Conservation (phyloP, 2,888 invertebrate species). For the Odontothrips loti region DNA sequence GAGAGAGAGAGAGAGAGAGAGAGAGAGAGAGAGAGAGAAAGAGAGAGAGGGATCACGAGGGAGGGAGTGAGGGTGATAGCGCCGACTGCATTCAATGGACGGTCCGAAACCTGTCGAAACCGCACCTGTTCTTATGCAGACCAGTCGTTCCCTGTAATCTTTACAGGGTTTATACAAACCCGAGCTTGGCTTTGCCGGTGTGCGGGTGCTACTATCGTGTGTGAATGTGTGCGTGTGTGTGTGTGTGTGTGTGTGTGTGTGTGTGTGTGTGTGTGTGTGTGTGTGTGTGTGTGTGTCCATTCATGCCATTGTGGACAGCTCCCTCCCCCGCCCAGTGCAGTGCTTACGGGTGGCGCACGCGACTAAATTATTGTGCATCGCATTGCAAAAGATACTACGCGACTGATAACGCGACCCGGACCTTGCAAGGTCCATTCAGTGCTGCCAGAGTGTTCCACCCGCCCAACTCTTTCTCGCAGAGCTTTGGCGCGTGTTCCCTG, state of each 20-base stretch:
- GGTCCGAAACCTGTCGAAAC: too few species aligned
- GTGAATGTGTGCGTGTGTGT: background rate
- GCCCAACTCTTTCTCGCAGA: background rate
- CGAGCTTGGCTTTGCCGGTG: too few species aligned
- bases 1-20: slow-evolving; percentile 33
- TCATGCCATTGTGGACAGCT: background rate
- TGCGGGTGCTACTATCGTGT: background rate
- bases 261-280: background rate
- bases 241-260: background rate
- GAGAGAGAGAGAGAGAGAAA: slow-evolving; percentile 32
- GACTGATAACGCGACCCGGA: background rate
- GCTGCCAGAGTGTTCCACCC: background rate
- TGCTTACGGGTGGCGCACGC: background rate
- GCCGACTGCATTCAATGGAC: background rate
- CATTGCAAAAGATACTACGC: background rate
- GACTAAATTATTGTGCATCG: background rate
- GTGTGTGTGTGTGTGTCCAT: background rate
- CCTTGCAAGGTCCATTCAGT: background rate
- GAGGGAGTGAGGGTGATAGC: background rate
- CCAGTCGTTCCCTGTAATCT: too few species aligned
- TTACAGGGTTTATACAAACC: too few species aligned
- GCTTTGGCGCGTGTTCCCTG: too few species aligned
- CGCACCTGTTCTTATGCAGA: too few species aligned
- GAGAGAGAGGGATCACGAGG: slow-evolving; percentile 1
- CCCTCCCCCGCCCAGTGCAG: background rate